These are phyloP conservation scores for Mionectes olivaceus DNA, from an alignment of 2,797 vertebrate species.

Conservation along the genomic window DNA sequence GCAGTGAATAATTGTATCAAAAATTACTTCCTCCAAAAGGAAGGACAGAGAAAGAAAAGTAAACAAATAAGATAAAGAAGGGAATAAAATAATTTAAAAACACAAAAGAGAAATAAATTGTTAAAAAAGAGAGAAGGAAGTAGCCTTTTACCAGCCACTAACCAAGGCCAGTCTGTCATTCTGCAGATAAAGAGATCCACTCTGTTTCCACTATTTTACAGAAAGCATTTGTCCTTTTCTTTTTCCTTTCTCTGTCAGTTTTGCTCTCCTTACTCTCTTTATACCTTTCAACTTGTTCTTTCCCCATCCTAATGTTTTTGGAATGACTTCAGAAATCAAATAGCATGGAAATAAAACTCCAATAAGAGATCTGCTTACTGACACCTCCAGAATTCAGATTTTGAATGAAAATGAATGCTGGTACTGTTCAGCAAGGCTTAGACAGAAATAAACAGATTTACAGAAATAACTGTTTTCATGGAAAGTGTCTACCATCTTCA, in stretches of 20 bases:
- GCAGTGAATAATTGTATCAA: background rate
- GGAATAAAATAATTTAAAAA: background rate
- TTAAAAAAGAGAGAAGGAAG: background rate
- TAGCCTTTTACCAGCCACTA: background rate
- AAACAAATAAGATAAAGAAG: background rate
- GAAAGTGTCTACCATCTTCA: background rate
- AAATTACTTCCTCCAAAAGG: background rate
- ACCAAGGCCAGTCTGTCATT: background rate
- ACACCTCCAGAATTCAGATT: constrained; percentile 24
- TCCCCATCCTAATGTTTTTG: background rate
- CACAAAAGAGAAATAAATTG: background rate
- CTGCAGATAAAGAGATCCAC: background rate
- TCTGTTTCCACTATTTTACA: background rate
- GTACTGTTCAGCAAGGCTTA: background rate
- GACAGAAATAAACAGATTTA: constrained; percentile 16
- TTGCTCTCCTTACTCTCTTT: background rate
- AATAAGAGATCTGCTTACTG: background rate
- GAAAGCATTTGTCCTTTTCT: background rate
- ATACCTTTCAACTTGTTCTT: background rate
- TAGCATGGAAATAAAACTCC: constrained; percentile 10
- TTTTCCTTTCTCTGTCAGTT: background rate
- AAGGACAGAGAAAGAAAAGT: background rate
- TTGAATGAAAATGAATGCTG: constrained; percentile 29
- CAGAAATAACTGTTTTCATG: background rate
- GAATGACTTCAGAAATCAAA: constrained; percentile 31